These are phyloP conservation scores for Strigops habroptila DNA, from an alignment of 2,113 vertebrate species.

Conservation along the genomic window DNA sequence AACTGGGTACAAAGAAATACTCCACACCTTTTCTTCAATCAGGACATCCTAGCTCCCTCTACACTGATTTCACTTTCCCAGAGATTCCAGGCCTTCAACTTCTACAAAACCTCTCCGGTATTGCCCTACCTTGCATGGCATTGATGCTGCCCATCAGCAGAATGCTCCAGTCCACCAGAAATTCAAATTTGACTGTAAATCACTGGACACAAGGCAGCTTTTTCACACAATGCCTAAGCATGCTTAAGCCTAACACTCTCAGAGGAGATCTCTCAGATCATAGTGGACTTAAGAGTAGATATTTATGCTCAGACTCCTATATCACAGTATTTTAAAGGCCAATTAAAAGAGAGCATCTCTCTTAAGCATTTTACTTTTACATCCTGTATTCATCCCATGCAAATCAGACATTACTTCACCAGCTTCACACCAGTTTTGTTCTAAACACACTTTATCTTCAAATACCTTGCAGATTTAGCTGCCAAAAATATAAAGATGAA, in stretches of 20 bases:
- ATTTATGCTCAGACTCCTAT: background rate
- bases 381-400: background rate
- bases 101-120: background rate
- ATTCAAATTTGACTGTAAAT: background rate
- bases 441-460: background rate
- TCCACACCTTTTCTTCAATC: background rate
- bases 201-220: background rate
- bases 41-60: background rate
- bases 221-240: background rate
- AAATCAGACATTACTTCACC: background rate
- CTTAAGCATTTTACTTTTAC: background rate
- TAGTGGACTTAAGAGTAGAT: background rate
- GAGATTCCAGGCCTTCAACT: background rate
- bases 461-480: background rate
- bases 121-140: background rate
- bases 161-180: background rate
- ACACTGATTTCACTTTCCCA: background rate
- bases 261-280: background rate
- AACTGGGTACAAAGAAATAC: background rate
- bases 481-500: background rate
- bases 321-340: background rate
- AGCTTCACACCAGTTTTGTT: background rate
- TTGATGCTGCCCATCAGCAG: background rate
- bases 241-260: background rate
- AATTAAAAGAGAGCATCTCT: background rate